Evolutionary conservation across 2,888 invertebrate species (phyloP), one percentile per base, ranked within the genome.

Genomic region (Galerucella pusilla): DNA sequence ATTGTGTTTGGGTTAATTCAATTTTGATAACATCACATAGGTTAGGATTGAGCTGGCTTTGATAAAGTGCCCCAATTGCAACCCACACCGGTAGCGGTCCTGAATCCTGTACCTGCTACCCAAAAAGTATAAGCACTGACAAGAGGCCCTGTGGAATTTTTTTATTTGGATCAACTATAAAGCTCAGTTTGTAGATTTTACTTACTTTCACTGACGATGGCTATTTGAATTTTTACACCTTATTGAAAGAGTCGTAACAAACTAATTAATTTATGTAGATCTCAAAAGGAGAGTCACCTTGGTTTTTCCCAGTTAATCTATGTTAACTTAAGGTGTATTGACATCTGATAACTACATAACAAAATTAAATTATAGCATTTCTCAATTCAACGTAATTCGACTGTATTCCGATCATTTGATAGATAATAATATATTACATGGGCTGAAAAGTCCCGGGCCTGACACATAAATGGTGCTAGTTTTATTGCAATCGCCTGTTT

Each of bases 141-240:
- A 11, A 46, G 12, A 11, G 46, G 49, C 11, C 14, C 61, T 16
- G 28, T 61, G 7, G 6, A 49, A 20, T 11, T 20, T 12, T 12
- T 20, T 14, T 59, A 42, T 11, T 16, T 6, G n/a, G 57, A 59
- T 57, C 42, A 52, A 42, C 42, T 68, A 68, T 16, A n/a, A 12
- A 52, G 1, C 35, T 35, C 25, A 35, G 52, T 35, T 67, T 68
- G 57, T 52, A 60, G 45, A 45, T 54, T 54, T 54, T 54, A 54
- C 54, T n/a, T 7, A 14, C 68, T 68, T 68, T 68, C 68, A 60
- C 59, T 60, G 68, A 59, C 69, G 59, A 68, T 65, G 46, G 46
- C 16, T 16, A 65, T 65, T 66, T 35, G 11, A 54, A 60, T 69
- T 69, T 69, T 46, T 60, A 57, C 69, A 57, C 60, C 69, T 69